Base-by-base conservation (phyloP, 2,113 vertebrate species). In the Cromileptes altivelis region DNA sequence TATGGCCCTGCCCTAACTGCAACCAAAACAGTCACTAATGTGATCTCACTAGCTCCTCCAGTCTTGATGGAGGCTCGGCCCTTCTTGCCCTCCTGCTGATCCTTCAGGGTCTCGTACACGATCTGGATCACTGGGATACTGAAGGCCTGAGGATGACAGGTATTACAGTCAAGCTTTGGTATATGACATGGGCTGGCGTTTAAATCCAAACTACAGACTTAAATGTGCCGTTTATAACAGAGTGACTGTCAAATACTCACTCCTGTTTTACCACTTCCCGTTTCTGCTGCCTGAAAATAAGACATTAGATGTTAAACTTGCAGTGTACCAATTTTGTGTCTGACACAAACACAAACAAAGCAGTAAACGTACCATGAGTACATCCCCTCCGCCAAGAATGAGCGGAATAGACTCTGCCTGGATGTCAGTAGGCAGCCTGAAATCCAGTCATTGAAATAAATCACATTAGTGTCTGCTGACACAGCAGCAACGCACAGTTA, bases 61-160 rank as follows among this genome's bases (percentile, higher is more conserved):
- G 98, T 97, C 94, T 98, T 99, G 80, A 99, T 90, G 0, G 97
- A 91, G 2, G 97, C 88, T 93, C 97, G 97, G 45, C 98, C 97
- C 78, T 95, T 98, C 91, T 98, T 99, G 75, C 98, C 98, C 95
- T 99, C 98, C 91, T 97, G 97, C 50, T 98, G 96, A 78, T 99
- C 98, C 79, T 98, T 99, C 75, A 99, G 92, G 0, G 98, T 99
- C 93, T 99, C 98, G 70, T 99, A 99, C 55, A 99, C 98, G 42
- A 99, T 98, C 93, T 99, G 98, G 85, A 99, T 99, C 82, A 99
- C 96, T 23, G 98, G 98, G 89, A 99, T 99, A 83, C 97, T 99
- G 89, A 99, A 99, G 64, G 98, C 98, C 98, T 99, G 78, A 40
- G 14, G 37, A 69, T 9, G 23, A 70, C 40, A 58, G 61, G 8